These are phyloP conservation scores for Anastrepha obliqua DNA, from an alignment of 1,140 invertebrate species.

Conservation along the genomic window DNA sequence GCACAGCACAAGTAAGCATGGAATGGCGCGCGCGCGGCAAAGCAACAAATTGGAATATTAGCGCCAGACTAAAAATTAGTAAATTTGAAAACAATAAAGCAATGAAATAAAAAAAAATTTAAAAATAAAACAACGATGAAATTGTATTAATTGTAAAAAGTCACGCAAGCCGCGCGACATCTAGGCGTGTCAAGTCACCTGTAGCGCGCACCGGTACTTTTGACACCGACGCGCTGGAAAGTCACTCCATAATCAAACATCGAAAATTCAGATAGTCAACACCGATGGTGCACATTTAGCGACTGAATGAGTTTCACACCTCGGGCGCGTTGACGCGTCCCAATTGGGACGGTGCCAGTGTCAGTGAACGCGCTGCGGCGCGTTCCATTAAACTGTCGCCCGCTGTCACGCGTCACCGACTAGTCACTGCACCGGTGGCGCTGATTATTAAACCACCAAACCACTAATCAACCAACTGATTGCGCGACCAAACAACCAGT, in stretches of 20 bases:
- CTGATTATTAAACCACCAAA: background rate
- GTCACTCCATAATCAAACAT: background rate
- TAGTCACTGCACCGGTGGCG: background rate
- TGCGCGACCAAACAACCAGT: background rate
- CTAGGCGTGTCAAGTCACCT: background rate
- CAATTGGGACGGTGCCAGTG: background rate
- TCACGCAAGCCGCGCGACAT: background rate
- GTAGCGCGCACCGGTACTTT: background rate
- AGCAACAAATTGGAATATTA: background rate
- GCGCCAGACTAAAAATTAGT: background rate
- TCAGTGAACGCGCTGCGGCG: conserved; percentile 24
- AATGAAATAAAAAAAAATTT: background rate
- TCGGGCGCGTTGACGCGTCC: background rate
- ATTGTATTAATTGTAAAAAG: background rate
- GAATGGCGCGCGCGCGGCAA: background rate
- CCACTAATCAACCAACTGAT: background rate
- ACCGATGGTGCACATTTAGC: background rate
- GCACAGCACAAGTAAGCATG: too few relatives aligned
- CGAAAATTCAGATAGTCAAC: background rate
- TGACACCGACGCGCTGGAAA: background rate
- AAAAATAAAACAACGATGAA: background rate
- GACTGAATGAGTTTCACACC: background rate
- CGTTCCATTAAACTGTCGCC: conserved; percentile 8
- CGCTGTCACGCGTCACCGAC: background rate
- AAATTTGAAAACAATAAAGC: background rate